These are phyloP conservation scores for Garra rufa DNA, from an alignment of 2,113 vertebrate genomes.

Conservation along the genomic window DNA sequence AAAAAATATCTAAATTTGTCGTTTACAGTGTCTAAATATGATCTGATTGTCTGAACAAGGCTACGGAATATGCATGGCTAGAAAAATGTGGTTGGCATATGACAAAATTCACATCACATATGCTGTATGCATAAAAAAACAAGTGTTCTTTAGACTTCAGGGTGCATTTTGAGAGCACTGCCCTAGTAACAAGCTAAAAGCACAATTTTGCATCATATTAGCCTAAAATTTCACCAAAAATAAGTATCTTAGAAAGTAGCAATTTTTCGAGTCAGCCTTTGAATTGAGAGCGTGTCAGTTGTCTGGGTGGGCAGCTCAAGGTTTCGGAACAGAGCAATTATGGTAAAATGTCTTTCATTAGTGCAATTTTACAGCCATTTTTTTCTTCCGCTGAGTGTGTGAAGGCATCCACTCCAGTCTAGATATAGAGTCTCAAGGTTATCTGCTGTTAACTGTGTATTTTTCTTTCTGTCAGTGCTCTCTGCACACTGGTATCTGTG, in stretches of 20 bases:
- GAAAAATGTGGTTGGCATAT: no score
- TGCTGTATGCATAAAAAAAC: no score
- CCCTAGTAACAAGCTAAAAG: neutral
- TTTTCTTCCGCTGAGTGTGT: neutral
- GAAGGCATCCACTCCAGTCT: neutral
- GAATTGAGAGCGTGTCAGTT: neutral
- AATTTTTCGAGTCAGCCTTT: neutral
- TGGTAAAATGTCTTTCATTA: slow-evolving; percentile 11
- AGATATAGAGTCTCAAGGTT: slow-evolving; percentile 32
- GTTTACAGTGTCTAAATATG: no score
- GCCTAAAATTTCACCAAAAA: neutral
- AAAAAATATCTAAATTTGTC: no score
- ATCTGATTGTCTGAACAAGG: no score
- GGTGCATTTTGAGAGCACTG: neutral
- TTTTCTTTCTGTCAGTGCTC: slow-evolving; percentile 34
- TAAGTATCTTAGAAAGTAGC: neutral
- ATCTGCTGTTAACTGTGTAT: slow-evolving; percentile 33
- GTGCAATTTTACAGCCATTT: neutral
- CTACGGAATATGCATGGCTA: no score
- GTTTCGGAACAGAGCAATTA: neutral
- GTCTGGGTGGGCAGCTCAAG: neutral
- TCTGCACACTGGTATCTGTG: slow-evolving; percentile 9
- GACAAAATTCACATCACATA: no score
- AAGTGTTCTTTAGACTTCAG: neutral
- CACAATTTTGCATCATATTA: neutral